Evolutionary conservation across 2,797 vertebrate species (phyloP).

Genomic region (Xenopus petersii): DNA sequence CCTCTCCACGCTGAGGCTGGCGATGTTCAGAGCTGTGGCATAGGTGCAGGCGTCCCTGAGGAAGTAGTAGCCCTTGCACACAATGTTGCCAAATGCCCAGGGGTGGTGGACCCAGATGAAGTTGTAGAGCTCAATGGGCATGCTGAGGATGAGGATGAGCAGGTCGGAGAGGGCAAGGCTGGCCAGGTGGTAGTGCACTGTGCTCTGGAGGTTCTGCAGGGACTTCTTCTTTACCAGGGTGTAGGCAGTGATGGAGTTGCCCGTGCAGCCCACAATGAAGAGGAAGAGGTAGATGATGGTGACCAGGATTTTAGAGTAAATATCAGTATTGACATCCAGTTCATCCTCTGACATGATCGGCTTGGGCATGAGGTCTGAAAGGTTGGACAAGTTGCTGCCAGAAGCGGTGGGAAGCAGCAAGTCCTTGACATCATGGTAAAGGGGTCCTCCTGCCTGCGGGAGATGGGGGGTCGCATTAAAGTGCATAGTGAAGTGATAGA

Average conservation of each 20-base stretch:
- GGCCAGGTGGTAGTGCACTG: slow-evolving; percentile 92
- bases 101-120: slow-evolving; percentile 98
- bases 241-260: slow-evolving; percentile 90
- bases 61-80: slow-evolving; percentile 92
- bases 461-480: slow-evolving; percentile 56
- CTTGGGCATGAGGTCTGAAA: slow-evolving; percentile 54
- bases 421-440: slow-evolving; percentile 25
- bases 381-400: slow-evolving; percentile 56
- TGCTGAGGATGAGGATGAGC: slow-evolving; percentile 87
- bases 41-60: slow-evolving; percentile 91
- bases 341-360: slow-evolving; percentile 63
- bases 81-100: slow-evolving; percentile 87
- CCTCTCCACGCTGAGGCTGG: slow-evolving; percentile 90
- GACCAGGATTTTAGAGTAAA: slow-evolving; percentile 86
- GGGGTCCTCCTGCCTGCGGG: neutral
- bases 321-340: slow-evolving; percentile 91
- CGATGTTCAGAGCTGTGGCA: slow-evolving; percentile 91
- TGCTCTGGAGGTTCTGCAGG: slow-evolving; percentile 89
- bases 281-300: slow-evolving; percentile 81
- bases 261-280: slow-evolving; percentile 82
- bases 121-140: slow-evolving; percentile 96
- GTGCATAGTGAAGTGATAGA: slow-evolving; percentile 54
- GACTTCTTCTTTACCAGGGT: slow-evolving; percentile 82
- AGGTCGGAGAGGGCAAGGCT: slow-evolving; percentile 92
- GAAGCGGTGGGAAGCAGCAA: slow-evolving; percentile 1